Evolutionary conservation across 2,888 invertebrate genomes (phyloP).

Genomic region (Spicauda simplicius): DNA sequence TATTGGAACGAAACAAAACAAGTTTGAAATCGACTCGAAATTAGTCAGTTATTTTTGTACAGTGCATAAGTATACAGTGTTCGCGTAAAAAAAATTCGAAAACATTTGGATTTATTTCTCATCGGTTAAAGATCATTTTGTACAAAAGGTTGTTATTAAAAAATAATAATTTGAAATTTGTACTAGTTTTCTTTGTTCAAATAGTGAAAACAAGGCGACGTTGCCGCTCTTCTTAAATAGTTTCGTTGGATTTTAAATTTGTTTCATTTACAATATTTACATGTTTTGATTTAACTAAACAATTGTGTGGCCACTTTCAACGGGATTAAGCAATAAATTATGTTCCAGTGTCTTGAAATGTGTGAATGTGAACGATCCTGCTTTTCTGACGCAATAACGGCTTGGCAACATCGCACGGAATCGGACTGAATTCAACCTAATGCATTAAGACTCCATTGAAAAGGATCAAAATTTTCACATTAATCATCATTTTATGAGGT

Average conservation of each 20-base stretch:
- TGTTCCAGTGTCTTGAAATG: constrained; percentile 75
- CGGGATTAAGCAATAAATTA: constrained; percentile 57
- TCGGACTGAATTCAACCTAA: constrained; percentile 68
- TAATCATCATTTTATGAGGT: constrained; percentile 68
- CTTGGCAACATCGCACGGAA: constrained; percentile 79
- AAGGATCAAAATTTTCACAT: constrained; percentile 56
- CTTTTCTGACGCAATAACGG: constrained; percentile 81
- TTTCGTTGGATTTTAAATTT: constrained; percentile 11
- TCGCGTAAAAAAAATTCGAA: constrained; percentile 2
- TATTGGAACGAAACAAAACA: constrained; percentile 62
- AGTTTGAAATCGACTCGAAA: constrained; percentile 46
- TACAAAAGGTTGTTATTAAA: constrained; percentile 23
- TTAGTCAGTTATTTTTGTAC: constrained; percentile 53
- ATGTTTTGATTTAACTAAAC: constrained; percentile 11
- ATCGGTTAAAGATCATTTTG: constrained; percentile 17
- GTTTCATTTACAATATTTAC: neutral
- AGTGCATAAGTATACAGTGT: constrained; percentile 26
- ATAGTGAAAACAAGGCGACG: constrained; percentile 64
- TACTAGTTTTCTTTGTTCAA: constrained; percentile 61
- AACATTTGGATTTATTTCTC: constrained; percentile 8
- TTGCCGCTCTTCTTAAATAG: constrained; percentile 66
- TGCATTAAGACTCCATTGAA: constrained; percentile 67
- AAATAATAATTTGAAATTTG: constrained; percentile 1
- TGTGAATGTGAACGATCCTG: constrained; percentile 70
- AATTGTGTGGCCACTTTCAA: constrained; percentile 39